phyloP scores from a whole-genome alignment of 2,797 vertebrate genomes.

The Crenuchus spilurus region DNA sequence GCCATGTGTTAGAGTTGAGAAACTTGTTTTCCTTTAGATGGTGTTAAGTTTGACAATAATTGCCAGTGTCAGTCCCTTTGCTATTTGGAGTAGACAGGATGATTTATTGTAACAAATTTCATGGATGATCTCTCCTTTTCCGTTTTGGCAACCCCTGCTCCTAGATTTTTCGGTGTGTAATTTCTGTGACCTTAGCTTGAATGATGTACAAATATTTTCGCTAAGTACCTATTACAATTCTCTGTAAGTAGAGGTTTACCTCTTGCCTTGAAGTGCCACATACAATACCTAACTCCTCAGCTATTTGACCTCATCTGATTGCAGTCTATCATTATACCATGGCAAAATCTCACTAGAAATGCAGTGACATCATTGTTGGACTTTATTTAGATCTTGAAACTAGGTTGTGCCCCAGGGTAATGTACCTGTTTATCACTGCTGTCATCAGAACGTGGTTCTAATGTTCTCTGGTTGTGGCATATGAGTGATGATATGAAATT shows the following conservation, averaged over 20 bases:
- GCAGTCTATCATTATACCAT: constrained; percentile 47
- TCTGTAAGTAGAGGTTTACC: constrained; percentile 36
- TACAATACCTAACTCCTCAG: constrained; percentile 39
- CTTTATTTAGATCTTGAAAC: constrained; percentile 31
- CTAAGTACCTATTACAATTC: constrained; percentile 38
- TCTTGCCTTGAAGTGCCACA: constrained; percentile 36
- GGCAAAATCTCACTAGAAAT: constrained; percentile 22
- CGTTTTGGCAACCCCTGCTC: not conserved
- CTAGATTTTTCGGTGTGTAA: not conserved
- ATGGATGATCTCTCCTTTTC: not conserved
- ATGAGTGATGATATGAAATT: constrained; percentile 14
- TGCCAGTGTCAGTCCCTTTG: not conserved
- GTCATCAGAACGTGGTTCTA: constrained; percentile 35
- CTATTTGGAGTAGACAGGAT: not conserved
- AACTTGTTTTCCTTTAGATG: not conserved
- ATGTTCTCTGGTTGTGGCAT: constrained; percentile 23
- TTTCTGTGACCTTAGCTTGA: constrained; percentile 6
- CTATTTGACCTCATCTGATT: constrained; percentile 26
- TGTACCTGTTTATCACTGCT: constrained; percentile 2
- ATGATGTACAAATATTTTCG: constrained; percentile 18
- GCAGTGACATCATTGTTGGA: constrained; percentile 26
- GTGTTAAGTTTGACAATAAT: not conserved
- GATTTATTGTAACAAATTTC: not conserved
- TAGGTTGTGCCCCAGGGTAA: constrained; percentile 16
- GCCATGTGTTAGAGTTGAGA: no score